Evolutionary conservation across 37 sponge, comb jelly and placozoan genomes (phyloP), one percentile per base, ranked within the genome.

Genomic region (Cliona cf. orientalis): DNA sequence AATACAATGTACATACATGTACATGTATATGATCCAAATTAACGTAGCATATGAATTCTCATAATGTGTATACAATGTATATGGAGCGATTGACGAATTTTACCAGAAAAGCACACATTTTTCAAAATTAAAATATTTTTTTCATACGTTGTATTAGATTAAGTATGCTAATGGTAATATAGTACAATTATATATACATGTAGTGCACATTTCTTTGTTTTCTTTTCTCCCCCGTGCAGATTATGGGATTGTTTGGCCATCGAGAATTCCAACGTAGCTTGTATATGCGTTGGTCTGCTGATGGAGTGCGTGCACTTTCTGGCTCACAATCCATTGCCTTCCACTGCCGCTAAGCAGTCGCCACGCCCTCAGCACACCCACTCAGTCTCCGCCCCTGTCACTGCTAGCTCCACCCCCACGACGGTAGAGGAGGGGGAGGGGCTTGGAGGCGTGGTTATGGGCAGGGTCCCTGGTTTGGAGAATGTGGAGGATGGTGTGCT

Each of bases 231-330:
- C 61, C 36, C 46, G 7, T 39, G 25, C 19, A 86, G 86, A 32
- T 32, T 86, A 57, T 86, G 86, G 86, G 2, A 28, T 6, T 53
- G 62, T 59, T 55, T 86, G 56, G 75, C 62, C 33, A 26, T 67
- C 36, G 75, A 78, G 25, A 39, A 58, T 28, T 78, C 86, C 17
- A 70, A 72, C 29, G n/a, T 79, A 0, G 74, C 70, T n/a, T 45
- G 46, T 19, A 34, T 66, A 2, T 78, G 80, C 64, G 86, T 79
- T 12, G 41, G n/a, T 19, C 74, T 86, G 57, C 45, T 86, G 28
- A 42, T 78, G 31, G 66, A 39, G 23, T 78, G 72, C 49, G 77
- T 42, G 36, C 32, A 86, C 32, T 71, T 34, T 21, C 7, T 79
- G 42, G 36, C 63, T 32, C 12, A 23, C 38, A 49, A 19, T 11